Evolutionary conservation across 2,888 invertebrate genomes (phyloP).

Genomic region (Phortica okadai): DNA sequence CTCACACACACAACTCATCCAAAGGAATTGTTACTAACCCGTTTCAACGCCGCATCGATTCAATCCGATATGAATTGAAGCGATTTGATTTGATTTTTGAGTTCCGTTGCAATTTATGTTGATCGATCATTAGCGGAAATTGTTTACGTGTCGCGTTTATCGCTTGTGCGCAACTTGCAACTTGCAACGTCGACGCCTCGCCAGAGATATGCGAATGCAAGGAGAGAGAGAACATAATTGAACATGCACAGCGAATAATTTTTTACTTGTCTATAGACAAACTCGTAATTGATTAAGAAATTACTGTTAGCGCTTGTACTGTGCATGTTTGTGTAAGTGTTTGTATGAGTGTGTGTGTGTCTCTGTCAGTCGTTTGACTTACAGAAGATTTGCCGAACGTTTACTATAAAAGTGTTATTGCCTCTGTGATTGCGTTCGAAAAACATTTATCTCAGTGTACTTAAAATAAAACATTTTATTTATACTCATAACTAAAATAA

Average conservation of each 20-base stretch:
- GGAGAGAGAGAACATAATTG: constrained; percentile 7
- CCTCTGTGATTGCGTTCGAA: too few relatives aligned
- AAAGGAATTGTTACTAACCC: not conserved
- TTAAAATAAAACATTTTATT: not conserved
- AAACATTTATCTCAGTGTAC: too few relatives aligned
- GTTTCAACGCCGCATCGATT: not conserved
- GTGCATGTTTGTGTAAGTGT: too few relatives aligned
- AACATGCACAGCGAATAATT: not conserved
- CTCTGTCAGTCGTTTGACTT: too few relatives aligned
- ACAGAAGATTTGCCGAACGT: too few relatives aligned
- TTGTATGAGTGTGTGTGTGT: too few relatives aligned
- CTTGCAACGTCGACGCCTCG: not conserved
- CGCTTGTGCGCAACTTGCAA: constrained; percentile 32
- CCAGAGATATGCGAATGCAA: not conserved
- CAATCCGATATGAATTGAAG: not conserved
- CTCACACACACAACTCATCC: not conserved
- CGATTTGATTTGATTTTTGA: not conserved
- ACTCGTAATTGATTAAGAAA: constrained; percentile 4
- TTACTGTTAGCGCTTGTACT: not conserved
- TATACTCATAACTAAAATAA: not conserved
- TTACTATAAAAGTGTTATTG: too few relatives aligned
- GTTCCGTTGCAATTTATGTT: constrained; percentile 21
- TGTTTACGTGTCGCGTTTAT: constrained; percentile 61
- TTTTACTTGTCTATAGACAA: not conserved
- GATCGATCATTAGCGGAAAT: constrained; percentile 68